Conservation (phyloP, 2,113 vertebrate genomes). For the Nyctereutes procyonoides region DNA sequence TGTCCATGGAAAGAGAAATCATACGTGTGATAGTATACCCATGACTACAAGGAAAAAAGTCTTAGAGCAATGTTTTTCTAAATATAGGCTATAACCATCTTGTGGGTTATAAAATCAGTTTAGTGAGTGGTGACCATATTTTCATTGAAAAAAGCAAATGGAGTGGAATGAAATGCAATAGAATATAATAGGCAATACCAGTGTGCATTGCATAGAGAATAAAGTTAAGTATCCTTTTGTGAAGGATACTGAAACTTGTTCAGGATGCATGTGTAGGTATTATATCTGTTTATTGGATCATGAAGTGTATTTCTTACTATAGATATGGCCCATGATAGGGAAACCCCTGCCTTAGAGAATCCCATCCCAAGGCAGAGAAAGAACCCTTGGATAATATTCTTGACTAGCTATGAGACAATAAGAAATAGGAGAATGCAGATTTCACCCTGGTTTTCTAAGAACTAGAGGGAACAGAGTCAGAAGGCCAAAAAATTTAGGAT, state of each 20-base stretch:
- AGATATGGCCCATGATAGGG: not conserved
- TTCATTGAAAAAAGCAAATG: not conserved
- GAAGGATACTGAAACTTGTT: not conserved
- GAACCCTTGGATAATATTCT: not conserved
- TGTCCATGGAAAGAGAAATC: not conserved
- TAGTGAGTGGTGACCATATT: not conserved
- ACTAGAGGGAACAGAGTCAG: not conserved
- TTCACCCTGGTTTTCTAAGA: not conserved
- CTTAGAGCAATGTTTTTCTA: not conserved
- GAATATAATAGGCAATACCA: not conserved
- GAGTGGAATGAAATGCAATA: not conserved
- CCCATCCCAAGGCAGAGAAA: not conserved
- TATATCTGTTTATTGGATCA: not conserved
- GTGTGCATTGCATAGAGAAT: not conserved
- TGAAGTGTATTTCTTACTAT: not conserved
- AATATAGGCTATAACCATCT: not conserved
- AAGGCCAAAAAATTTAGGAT: not conserved
- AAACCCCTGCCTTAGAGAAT: slow-evolving; percentile 1
- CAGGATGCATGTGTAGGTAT: not conserved
- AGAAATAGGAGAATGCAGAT: not conserved
- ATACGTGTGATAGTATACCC: not conserved
- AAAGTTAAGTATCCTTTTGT: not conserved
- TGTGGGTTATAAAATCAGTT: not conserved
- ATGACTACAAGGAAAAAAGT: not conserved
- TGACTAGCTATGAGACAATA: not conserved